Conservation (phyloP, 2,113 vertebrate species). For the Rafetus swinhoei region DNA sequence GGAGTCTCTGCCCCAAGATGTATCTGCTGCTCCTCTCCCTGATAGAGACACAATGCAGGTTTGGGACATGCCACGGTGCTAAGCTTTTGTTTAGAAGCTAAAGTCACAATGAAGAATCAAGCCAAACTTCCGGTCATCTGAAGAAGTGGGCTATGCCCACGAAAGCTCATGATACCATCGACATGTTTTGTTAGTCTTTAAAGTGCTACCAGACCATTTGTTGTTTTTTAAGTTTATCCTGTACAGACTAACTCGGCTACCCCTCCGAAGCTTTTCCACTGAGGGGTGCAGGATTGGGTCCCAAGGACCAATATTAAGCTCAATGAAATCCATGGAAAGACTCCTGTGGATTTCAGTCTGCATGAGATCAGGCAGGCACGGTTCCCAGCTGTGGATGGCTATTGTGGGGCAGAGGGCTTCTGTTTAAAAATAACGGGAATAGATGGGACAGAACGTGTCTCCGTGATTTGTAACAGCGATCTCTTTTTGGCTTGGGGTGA, state of each 20-base stretch:
- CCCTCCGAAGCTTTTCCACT: too few species aligned
- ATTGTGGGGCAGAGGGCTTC: neutral
- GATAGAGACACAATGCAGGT: neutral
- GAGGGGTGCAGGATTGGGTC: neutral
- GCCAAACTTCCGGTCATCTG: neutral
- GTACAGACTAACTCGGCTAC: too few species aligned
- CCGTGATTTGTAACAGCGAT: too few species aligned
- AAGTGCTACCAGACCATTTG: too few species aligned
- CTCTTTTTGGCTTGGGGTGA: neutral
- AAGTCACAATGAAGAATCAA: neutral
- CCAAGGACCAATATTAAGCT: neutral
- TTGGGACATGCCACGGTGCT: neutral
- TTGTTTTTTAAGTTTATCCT: too few species aligned
- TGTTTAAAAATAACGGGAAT: neutral
- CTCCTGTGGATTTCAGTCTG: neutral
- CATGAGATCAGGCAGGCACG: neutral
- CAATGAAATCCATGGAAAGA: neutral
- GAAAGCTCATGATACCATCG: too few species aligned
- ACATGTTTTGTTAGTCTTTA: too few species aligned
- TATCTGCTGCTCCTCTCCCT: neutral
- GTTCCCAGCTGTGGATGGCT: fast-evolving
- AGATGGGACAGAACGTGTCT: neutral
- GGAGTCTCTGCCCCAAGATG: neutral
- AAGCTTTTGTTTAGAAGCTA: neutral
- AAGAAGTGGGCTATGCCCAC: too few species aligned